phyloP scores from a whole-genome alignment of 1,140 invertebrate genomes.

The Temnothorax nylanderi region DNA sequence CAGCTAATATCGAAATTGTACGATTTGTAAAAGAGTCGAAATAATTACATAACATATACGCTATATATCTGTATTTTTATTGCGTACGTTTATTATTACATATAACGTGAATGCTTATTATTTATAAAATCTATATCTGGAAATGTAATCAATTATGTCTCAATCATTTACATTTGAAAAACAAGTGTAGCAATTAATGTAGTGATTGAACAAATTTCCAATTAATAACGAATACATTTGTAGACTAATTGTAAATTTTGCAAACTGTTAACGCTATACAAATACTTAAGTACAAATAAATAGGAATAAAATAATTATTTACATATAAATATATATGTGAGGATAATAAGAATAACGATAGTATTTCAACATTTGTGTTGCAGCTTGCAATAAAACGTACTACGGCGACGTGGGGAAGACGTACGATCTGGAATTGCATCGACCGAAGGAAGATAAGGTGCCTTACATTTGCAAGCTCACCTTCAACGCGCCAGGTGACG shows the following conservation, averaged over 20 bases:
- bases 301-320: background rate
- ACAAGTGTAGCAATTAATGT: background rate
- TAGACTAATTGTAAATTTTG: background rate
- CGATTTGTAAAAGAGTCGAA: background rate
- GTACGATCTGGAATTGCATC: slow-evolving; percentile 92
- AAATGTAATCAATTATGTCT: background rate
- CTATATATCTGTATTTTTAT: background rate
- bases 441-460: slow-evolving; percentile 92
- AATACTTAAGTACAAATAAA: background rate
- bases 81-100: background rate
- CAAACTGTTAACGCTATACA: background rate
- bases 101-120: background rate
- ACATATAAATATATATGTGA: background rate
- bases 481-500: slow-evolving; percentile 93
- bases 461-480: slow-evolving; percentile 95
- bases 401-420: slow-evolving; percentile 94
- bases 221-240: background rate
- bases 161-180: background rate
- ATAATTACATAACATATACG: background rate
- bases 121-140: background rate
- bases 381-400: slow-evolving; percentile 95
- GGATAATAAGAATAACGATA: background rate
- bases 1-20: background rate
- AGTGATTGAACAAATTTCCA: background rate
- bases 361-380: slow-evolving; percentile 78